A percentile compares a stretch with the other conserved stretches of the same genome.
These are phyloP conservation scores for Pachyuromys duprasi DNA, from an alignment of 2,797 vertebrate species.

Conservation along the genomic window DNA sequence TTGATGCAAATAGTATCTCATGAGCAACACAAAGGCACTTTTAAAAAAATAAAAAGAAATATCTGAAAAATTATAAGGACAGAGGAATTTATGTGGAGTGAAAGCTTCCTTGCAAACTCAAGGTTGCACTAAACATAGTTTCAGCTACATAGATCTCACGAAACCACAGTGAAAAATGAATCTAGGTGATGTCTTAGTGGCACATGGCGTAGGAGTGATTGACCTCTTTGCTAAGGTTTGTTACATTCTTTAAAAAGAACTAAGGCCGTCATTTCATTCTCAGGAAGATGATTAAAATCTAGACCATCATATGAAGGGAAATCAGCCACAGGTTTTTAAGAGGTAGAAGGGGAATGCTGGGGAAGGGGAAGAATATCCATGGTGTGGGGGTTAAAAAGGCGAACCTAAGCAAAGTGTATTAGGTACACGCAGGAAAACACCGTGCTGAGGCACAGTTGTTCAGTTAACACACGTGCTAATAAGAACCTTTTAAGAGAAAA, in stretches of 20 bases:
- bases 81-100: neutral
- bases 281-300: neutral
- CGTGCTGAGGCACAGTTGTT: neutral
- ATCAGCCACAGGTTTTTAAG: neutral
- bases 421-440: neutral
- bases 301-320: neutral
- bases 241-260: neutral
- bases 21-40: neutral
- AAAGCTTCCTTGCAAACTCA: neutral
- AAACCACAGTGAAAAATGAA: neutral
- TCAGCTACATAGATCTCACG: too few relatives aligned
- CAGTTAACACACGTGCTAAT: neutral
- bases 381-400: neutral
- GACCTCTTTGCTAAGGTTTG: neutral
- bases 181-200: neutral
- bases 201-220: neutral
- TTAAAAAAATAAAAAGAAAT: neutral
- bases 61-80: neutral
- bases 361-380: too few relatives aligned
- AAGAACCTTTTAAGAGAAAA: neutral
- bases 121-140: neutral
- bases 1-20: neutral
- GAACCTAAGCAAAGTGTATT: neutral
- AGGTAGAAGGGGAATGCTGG: neutral
- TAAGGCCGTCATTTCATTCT: neutral